Conservation (phyloP, 2,797 vertebrate genomes). For the Myotis myotis region DNA sequence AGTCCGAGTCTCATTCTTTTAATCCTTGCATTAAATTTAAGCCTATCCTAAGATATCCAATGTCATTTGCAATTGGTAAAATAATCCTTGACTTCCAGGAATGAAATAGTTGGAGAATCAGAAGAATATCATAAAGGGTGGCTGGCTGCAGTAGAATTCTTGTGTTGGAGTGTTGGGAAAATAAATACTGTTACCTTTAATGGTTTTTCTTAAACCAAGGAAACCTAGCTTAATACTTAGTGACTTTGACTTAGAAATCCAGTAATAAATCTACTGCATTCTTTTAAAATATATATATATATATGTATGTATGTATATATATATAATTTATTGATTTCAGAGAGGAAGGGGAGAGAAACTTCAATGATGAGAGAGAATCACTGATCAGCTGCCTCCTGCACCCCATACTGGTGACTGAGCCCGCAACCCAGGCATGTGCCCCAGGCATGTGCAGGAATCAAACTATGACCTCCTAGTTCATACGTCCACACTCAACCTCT, state of each 20-base stretch:
- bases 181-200: neutral
- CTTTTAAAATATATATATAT: neutral
- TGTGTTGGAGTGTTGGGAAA: neutral
- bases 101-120: neutral
- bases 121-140: neutral
- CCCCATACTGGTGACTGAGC: too few species aligned
- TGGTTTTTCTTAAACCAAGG: neutral
- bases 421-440: too few species aligned
- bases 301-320: too few species aligned
- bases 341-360: too few species aligned
- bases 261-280: neutral
- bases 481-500: too few species aligned
- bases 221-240: neutral
- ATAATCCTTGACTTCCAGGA: neutral
- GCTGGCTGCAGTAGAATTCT: neutral
- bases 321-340: too few species aligned
- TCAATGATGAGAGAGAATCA: too few species aligned
- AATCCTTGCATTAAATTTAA: slow-evolving; percentile 9
- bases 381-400: too few species aligned
- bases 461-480: too few species aligned
- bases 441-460: too few species aligned
- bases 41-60: neutral
- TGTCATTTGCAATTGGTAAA: neutral
- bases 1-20: neutral
- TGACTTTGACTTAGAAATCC: slow-evolving; percentile 14